Base-by-base conservation (phyloP, 2,113 vertebrate species). In the Centropristis striata region DNA sequence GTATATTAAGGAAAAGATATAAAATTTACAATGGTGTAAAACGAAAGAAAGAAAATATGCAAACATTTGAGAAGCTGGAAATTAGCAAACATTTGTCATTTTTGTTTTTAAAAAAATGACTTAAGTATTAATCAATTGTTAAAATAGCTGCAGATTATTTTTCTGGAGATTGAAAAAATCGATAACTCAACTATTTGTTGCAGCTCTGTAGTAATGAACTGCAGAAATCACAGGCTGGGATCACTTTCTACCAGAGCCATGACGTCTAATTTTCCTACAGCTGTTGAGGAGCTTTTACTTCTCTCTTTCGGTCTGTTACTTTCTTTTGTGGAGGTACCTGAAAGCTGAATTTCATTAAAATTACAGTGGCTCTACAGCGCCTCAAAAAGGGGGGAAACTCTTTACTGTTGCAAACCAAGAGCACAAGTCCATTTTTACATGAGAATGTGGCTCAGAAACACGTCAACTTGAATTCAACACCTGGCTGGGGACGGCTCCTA, bases 401-500 rank as follows among this genome's bases (percentile, higher is more conserved):
- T 54, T 53, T 37, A 54, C 8, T 50, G 12, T 13, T 16, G 11
- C 28, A 39, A 10, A 16, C 21, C 23, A 8, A 23, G 8, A 67
- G 63, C 68, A 63, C 6, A 2, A 28, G 42, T 23, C 49, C 37
- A 58, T 73, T 74, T 76, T 66, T 68, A 75, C 4, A 71, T 81
- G 53, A 79, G 66, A 89, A 90, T 68, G 81, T 41, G 59, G 54
- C 80, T 76, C 53, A 53, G 32, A 67, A 68, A 58, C 59, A 72
- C 8, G 75, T 82, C 67, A 70, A 46, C 67, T 84, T 81, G 18
- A 74, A 85, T 86, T 84, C 69, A 75, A 78, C 86, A 79, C 77
- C 44, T 37, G 42, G 67, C 72, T 32, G 41, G 32, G 53, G 74
- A 76, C 3, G 3, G 41, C 4, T 21, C 61, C 54, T 11, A 32